Conservation (phyloP, 2,113 vertebrate genomes). For the Nothocercus julius region DNA sequence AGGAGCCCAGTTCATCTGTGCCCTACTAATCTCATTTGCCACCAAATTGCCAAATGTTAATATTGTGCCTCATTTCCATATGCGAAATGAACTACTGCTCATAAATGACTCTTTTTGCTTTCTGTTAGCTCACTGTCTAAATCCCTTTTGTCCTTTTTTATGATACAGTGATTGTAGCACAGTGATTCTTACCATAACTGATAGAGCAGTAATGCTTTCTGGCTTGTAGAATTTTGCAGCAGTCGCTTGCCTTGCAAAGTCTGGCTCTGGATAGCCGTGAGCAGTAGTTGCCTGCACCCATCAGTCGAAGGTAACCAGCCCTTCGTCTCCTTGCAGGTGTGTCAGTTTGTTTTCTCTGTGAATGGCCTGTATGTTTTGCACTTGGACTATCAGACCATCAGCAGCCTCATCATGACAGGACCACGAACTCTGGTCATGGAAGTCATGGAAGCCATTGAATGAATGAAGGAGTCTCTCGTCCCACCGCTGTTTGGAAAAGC, state of each 20-base stretch:
- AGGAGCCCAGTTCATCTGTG: conserved; percentile 45
- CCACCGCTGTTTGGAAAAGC: not conserved
- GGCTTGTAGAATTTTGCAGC: not conserved
- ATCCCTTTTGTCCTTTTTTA: not conserved
- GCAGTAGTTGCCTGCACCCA: not conserved
- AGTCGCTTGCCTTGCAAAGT: not conserved
- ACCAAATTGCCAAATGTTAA: conserved; percentile 32
- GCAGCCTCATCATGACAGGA: conserved; percentile 87
- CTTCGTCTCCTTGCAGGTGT: conserved; percentile 74
- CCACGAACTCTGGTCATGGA: conserved; percentile 85
- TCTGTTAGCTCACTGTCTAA: not conserved
- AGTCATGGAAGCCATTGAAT: conserved; percentile 84
- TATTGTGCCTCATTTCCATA: conserved; percentile 19
- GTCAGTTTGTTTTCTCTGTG: conserved; percentile 87
- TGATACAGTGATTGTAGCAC: not conserved
- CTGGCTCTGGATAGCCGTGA: fast-evolving
- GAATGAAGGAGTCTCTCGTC: not conserved
- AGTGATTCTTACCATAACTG: not conserved
- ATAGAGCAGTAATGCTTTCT: not conserved
- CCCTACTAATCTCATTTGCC: conserved; percentile 44
- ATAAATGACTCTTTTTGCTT: not conserved
- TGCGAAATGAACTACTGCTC: conserved; percentile 14
- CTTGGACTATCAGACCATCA: conserved; percentile 83
- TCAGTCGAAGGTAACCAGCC: not conserved
- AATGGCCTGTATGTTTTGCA: conserved; percentile 83